Base-by-base conservation (phyloP, 2,888 invertebrate genomes). In the Rosalia funebris region DNA sequence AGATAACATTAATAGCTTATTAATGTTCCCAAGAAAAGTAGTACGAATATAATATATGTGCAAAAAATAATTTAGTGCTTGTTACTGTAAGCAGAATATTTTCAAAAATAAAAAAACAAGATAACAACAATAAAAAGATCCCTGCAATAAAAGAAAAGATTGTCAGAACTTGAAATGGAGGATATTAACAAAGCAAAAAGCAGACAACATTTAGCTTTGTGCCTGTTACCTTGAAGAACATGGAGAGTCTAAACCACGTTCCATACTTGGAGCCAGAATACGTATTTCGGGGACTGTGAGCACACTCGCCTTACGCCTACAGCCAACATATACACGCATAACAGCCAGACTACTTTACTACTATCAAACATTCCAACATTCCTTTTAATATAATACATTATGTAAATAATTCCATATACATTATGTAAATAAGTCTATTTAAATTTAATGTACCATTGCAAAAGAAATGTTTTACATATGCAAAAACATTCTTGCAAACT, bases 201-300 rank as follows among this genome's bases (percentile, higher is more conserved):
- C 61, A 62, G 56, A 61, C 36, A 53, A 45, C 45, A 52, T 37
- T 11, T 60, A 57, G 69, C 68, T 66, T 61, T 37, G 66, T 73
- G 73, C 65, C 31, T 53, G 60, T 73, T 77, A 77, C 77, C 77
- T 77, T 67, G 68, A 67, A 31, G 70, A 73, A 63, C 66, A 70
- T 60, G 75, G 83, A 75, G 75, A 84, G 83, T 91, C 91, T 83
- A 91, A 85, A 75, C 91, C 91, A 77, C 89, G 86, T 84, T 92
- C 92, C 86, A 91, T 84, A 82, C 91, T 91, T 75, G 92, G 90
- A 79, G 91, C 91, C 85, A 91, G 84, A 77, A 92, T 90, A 78
- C 91, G 89, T 79, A 92, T 92, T 86, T 91, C 91, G 70, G 92
- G 92, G 72, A 91, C 87, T 83, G 88, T 87, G 86, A 90, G 85